These are phyloP conservation scores for Solea solea DNA, from an alignment of 2,113 vertebrate species.

Conservation along the genomic window DNA sequence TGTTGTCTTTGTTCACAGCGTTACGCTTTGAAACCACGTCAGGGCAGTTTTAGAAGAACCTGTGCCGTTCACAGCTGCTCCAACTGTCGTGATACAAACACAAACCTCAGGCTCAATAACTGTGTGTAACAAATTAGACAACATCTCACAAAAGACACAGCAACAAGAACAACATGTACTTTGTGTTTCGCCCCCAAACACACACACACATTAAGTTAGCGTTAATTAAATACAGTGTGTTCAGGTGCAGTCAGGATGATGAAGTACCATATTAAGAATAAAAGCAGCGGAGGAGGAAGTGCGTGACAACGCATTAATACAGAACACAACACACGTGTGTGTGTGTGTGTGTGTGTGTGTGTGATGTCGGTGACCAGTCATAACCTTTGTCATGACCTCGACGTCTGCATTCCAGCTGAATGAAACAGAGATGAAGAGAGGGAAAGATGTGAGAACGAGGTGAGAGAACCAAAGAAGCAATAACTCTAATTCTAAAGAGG, in stretches of 20 bases:
- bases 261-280: conserved; percentile 53
- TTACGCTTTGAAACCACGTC: too few relatives aligned
- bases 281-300: conserved; percentile 62
- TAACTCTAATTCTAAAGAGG: too few relatives aligned
- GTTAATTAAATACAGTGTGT: conserved; percentile 21
- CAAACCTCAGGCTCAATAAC: too few relatives aligned
- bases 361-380: conserved; percentile 17
- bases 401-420: conserved; percentile 48
- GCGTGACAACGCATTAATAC: conserved; percentile 65
- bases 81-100: too few relatives aligned
- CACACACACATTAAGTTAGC: background rate
- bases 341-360: conserved; percentile 31
- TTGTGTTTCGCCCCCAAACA: background rate
- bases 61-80: too few relatives aligned
- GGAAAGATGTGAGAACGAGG: background rate
- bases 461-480: too few relatives aligned
- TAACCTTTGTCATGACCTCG: conserved; percentile 24
- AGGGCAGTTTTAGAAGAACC: too few relatives aligned
- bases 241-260: conserved; percentile 65
- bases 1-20: too few relatives aligned
- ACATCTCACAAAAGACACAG: too few relatives aligned
- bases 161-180: conserved; percentile 2
- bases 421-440: conserved; percentile 36
- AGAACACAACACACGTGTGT: conserved; percentile 40
- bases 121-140: too few relatives aligned